A percentile compares a stretch with the other conserved stretches of the same genome.
Evolutionary conservation across 1,140 invertebrate species (phyloP).

Genomic region (Oscheius sp.): DNA sequence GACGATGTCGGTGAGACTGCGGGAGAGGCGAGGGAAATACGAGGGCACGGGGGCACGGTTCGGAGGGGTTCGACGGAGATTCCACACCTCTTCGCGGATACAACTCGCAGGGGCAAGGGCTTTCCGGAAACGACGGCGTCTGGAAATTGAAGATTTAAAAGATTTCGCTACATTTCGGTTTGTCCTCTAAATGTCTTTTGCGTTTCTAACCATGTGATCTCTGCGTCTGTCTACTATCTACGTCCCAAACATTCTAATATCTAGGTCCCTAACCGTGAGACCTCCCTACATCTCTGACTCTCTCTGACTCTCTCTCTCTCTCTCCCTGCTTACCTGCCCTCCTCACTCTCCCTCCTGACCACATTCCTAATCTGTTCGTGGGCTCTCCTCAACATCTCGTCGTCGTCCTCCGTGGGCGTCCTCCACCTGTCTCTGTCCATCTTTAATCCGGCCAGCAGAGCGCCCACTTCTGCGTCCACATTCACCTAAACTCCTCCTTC

Average conservation of each 20-base stretch:
- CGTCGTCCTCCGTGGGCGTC: conserved; percentile 11
- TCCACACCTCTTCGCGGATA: conserved; percentile 13
- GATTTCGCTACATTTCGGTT: too few species aligned
- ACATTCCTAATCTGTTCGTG: conserved; percentile 9
- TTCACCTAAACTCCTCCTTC: too few species aligned
- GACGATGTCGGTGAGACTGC: background rate
- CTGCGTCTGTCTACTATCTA: too few species aligned
- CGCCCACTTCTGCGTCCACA: background rate
- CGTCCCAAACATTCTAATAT: too few species aligned
- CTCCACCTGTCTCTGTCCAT: background rate
- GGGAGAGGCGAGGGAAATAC: conserved; percentile 6
- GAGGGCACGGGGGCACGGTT: background rate
- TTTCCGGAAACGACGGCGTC: conserved; percentile 11
- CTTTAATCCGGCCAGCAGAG: background rate
- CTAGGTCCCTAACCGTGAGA: too few species aligned
- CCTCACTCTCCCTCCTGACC: conserved; percentile 8
- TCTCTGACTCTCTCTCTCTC: background rate
- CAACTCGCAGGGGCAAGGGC: background rate
- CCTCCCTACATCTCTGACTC: background rate
- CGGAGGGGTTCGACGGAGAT: background rate
- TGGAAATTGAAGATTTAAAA: background rate
- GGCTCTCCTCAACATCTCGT: background rate
- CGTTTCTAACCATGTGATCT: too few species aligned
- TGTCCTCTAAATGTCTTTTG: too few species aligned
- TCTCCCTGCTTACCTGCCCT: conserved; percentile 2